Conservation (phyloP, 2,797 vertebrate species). For the Macrochelys suwanniensis region DNA sequence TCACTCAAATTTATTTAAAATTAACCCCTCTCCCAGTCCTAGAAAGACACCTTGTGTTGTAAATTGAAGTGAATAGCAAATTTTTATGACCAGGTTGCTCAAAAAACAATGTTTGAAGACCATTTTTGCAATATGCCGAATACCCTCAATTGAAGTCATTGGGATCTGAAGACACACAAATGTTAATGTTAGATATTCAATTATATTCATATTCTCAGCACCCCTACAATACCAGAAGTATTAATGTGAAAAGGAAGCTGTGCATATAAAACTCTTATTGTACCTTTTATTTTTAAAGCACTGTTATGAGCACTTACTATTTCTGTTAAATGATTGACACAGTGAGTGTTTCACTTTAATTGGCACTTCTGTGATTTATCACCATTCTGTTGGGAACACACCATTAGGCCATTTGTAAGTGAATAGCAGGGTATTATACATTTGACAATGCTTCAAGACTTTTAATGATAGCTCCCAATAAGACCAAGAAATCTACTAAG, state of each 20-base stretch:
- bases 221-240: neutral
- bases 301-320: conserved; percentile 55
- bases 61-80: neutral
- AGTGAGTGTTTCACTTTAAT: conserved; percentile 78
- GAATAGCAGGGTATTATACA: conserved; percentile 70
- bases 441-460: conserved; percentile 67
- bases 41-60: neutral
- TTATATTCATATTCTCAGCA: conserved; percentile 31
- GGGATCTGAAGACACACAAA: conserved; percentile 52
- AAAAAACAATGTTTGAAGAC: neutral
- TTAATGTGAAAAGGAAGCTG: conserved; percentile 54
- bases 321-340: conserved; percentile 67
- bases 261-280: conserved; percentile 71
- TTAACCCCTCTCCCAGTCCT: neutral
- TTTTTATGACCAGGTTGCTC: neutral
- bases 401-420: conserved; percentile 66
- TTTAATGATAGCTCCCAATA: conserved; percentile 60
- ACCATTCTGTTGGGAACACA: conserved; percentile 59
- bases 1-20: neutral
- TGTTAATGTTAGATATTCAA: conserved; percentile 46
- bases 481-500: conserved; percentile 43
- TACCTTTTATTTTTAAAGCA: conserved; percentile 74
- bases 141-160: neutral
- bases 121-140: neutral
- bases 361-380: conserved; percentile 77